Evolutionary conservation across 2,888 invertebrate genomes (phyloP).

Genomic region (Chrysolina americana): DNA sequence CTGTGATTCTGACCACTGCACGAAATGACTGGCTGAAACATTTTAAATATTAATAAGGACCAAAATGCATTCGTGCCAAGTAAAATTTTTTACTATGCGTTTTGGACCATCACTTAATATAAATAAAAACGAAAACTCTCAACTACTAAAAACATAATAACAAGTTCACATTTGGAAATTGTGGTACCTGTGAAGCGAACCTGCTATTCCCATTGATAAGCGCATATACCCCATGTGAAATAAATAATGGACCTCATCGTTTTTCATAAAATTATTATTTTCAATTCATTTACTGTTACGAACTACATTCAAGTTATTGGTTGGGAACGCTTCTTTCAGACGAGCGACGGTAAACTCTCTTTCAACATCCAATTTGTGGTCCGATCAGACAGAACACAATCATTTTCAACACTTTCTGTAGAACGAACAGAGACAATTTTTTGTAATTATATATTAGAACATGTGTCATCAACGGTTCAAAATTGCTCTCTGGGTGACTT

Average conservation of each 20-base stretch:
- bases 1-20: slow-evolving; percentile 68
- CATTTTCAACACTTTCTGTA: slow-evolving; percentile 39
- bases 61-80: slow-evolving; percentile 68
- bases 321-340: slow-evolving; percentile 33
- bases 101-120: slow-evolving; percentile 50
- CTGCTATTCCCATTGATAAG: slow-evolving; percentile 8
- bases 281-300: slow-evolving; percentile 17
- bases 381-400: slow-evolving; percentile 53
- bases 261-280: slow-evolving; percentile 28
- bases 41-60: slow-evolving; percentile 67
- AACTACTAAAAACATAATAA: slow-evolving; percentile 42
- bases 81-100: slow-evolving; percentile 63
- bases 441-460: slow-evolving; percentile 48
- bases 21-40: slow-evolving; percentile 62
- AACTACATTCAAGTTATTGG: neutral
- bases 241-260: neutral
- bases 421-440: slow-evolving; percentile 47
- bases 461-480: slow-evolving; percentile 50
- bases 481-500: slow-evolving; percentile 48
- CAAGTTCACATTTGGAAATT: slow-evolving; percentile 44
- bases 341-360: slow-evolving; percentile 53
- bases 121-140: slow-evolving; percentile 43
- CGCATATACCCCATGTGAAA: slow-evolving; percentile 15
- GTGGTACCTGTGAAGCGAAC: slow-evolving; percentile 35
- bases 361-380: slow-evolving; percentile 46